Evolutionary conservation across 2,888 invertebrate species (phyloP).

Genomic region (Thymelicus acteon): DNA sequence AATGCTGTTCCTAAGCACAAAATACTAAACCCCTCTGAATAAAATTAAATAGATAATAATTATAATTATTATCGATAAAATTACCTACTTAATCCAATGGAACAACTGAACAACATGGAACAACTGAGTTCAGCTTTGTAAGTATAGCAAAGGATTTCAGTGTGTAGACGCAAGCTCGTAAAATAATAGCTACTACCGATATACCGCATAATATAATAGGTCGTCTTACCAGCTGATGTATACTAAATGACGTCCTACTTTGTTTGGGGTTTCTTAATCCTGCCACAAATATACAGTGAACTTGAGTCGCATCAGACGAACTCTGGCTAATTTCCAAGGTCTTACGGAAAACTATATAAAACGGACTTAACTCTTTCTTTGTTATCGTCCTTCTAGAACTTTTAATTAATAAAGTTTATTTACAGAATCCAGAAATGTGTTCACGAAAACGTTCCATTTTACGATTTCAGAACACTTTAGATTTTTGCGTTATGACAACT

Average conservation of each 20-base stretch:
- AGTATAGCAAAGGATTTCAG: no score
- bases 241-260: neutral
- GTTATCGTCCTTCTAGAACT: neutral
- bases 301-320: constrained; percentile 2
- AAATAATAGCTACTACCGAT: no score
- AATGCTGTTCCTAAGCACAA: no score
- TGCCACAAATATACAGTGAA: constrained; percentile 1
- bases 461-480: neutral
- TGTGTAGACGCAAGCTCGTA: no score
- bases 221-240: neutral
- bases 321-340: constrained; percentile 21
- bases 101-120: no score
- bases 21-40: no score
- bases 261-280: constrained; percentile 1
- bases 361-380: constrained; percentile 12
- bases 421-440: neutral
- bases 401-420: constrained; percentile 11
- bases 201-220: no score
- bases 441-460: neutral
- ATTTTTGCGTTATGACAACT: constrained; percentile 3
- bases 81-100: no score
- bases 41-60: no score
- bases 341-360: neutral
- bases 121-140: no score
- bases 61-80: no score